Conservation (phyloP, 2,113 vertebrate genomes). For the Petaurus breviceps region DNA sequence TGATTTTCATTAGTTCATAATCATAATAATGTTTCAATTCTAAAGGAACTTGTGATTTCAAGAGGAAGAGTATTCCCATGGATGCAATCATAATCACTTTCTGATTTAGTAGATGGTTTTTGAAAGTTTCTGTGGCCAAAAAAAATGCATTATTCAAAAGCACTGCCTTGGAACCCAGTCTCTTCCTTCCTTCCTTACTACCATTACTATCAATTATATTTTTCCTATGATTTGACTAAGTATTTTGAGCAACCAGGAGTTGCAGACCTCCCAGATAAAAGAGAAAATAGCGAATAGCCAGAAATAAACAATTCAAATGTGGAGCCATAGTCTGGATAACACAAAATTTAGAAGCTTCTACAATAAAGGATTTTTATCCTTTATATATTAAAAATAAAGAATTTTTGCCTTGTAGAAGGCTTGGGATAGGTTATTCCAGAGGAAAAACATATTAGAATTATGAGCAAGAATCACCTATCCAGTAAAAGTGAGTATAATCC, state of each 20-base stretch:
- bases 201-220: background rate
- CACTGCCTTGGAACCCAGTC: background rate
- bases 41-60: background rate
- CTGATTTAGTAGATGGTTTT: background rate
- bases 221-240: background rate
- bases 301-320: no score
- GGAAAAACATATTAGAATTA: no score
- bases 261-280: no score
- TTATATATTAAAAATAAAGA: no score
- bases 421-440: no score
- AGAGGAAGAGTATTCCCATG: background rate
- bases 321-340: no score
- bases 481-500: no score
- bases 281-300: no score
- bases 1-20: background rate
- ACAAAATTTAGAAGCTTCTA: no score
- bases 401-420: no score
- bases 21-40: background rate
- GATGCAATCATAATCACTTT: background rate
- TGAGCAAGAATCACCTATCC: no score
- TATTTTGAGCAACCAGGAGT: background rate
- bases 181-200: background rate
- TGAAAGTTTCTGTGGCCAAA: background rate
- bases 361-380: no score
- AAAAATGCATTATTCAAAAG: background rate